Base-by-base conservation (phyloP, 2,113 vertebrate species). In the Mesocricetus auratus region DNA sequence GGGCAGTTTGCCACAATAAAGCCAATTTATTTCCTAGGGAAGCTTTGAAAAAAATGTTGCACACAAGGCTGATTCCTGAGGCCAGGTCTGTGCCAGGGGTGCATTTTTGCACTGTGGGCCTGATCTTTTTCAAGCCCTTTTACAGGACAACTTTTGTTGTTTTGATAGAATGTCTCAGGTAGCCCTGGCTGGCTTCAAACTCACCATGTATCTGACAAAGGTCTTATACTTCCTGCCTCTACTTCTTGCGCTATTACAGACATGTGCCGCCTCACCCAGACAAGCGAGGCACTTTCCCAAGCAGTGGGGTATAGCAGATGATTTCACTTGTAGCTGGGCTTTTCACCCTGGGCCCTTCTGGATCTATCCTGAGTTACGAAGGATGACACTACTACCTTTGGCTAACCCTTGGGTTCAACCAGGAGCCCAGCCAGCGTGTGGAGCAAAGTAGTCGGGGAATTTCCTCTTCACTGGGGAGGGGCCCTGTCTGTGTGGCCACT, bases 301-400 rank as follows among this genome's bases (percentile, higher is more conserved):
- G 50, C 16, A 5, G 22, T 2, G 17, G 31, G 0, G 0, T n/a
- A 33, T 9, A 31, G 45, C 82, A 5, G 22, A 16, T 5, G 36
- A 16, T 45, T 39, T 81, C 62, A 50, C 75, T 31, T 50, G 3
- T 19, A 39, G 29, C 21, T 42, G 19, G 21, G 56, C 66, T 50
- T 6, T 53, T 47, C 24, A 36, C 53, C 58, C 39, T 1, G 2
- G 6, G 42, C 2, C 33, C 85, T 79, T 47, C 36, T 3, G 17
- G 33, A 64, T 47, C 81, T 11, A 4, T 22, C 26, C 42, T 7
- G 42, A 78, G 79, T n/a, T 42, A 13, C 26, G 1, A 5, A 62
- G 58, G 42, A 79, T 17, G 12, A 42, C n/a, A 26, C 9, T 36
- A 29, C 36, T 71, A 47, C 33, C 11, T 13, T 53, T n/a, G 33